phyloP scores from a whole-genome alignment of 2,797 vertebrate species.

The Simalia tracyae region DNA sequence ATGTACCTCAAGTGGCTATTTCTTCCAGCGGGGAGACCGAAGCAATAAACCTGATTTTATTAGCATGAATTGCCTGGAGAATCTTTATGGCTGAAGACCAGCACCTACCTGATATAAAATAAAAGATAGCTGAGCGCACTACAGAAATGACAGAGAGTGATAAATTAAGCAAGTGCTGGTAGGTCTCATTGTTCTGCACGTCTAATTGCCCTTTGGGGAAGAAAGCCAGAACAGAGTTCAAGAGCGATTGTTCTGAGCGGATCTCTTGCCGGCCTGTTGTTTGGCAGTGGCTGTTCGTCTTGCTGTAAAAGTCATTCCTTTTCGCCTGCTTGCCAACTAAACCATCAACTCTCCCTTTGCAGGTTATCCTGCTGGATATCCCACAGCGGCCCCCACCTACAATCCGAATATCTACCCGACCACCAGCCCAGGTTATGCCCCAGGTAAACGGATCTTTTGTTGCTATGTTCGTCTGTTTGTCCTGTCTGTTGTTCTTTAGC shows the following conservation, averaged over 20 bases:
- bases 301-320: neutral
- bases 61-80: neutral
- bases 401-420: conserved; percentile 96
- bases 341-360: conserved; percentile 37
- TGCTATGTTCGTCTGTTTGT: fast-evolving
- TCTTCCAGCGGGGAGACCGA: neutral
- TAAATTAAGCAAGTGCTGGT: neutral
- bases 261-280: fast-evolving
- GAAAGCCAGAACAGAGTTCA: fast-evolving
- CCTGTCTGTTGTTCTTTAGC: neutral
- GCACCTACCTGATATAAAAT: neutral
- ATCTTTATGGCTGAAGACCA: neutral
- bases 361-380: conserved; percentile 96
- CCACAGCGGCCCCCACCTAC: conserved; percentile 90
- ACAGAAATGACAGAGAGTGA: fast-evolving
- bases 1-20: too few relatives aligned
- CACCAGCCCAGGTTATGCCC: conserved; percentile 94
- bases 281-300: fast-evolving
- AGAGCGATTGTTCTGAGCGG: fast-evolving
- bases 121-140: neutral
- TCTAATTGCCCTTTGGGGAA: neutral
- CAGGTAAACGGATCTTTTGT: conserved; percentile 78
- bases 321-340: neutral
- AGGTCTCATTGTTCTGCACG: neutral
- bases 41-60: neutral